These are phyloP conservation scores for Aricia artaxerxes DNA, from an alignment of 2,888 invertebrate species.

Conservation along the genomic window DNA sequence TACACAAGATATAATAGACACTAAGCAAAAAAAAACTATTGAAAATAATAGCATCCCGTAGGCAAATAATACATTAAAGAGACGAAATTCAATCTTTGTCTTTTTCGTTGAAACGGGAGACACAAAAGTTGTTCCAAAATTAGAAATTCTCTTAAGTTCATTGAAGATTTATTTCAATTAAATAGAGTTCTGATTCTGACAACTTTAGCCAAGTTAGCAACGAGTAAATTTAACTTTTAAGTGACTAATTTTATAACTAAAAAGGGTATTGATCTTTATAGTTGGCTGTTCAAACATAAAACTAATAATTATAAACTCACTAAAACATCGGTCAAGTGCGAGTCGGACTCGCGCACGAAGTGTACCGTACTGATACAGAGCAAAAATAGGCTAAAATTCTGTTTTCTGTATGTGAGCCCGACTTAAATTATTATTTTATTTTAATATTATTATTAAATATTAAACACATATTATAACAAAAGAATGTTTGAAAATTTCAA, in stretches of 20 bases:
- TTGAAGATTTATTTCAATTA: constrained; percentile 26
- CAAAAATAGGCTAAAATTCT: too few relatives aligned
- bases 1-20: too few relatives aligned
- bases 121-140: not conserved
- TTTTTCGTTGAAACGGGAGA: not conserved
- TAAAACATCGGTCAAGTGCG: too few relatives aligned
- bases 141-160: not conserved
- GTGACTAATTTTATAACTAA: not conserved
- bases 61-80: too few relatives aligned
- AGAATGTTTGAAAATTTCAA: too few relatives aligned
- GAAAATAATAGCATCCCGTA: not conserved
- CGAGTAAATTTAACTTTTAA: not conserved
- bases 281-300: not conserved
- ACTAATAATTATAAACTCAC: too few relatives aligned
- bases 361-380: too few relatives aligned
- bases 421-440: too few relatives aligned
- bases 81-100: not conserved
- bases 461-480: too few relatives aligned
- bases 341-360: too few relatives aligned
- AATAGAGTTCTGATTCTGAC: constrained; percentile 17
- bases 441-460: too few relatives aligned
- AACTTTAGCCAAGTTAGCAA: not conserved
- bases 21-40: not conserved
- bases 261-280: not conserved
- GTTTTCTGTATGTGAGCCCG: too few relatives aligned